Evolutionary conservation across 2,888 invertebrate genomes (phyloP), one percentile per base, ranked within the genome.

Genomic region (Incurvaria masculella): DNA sequence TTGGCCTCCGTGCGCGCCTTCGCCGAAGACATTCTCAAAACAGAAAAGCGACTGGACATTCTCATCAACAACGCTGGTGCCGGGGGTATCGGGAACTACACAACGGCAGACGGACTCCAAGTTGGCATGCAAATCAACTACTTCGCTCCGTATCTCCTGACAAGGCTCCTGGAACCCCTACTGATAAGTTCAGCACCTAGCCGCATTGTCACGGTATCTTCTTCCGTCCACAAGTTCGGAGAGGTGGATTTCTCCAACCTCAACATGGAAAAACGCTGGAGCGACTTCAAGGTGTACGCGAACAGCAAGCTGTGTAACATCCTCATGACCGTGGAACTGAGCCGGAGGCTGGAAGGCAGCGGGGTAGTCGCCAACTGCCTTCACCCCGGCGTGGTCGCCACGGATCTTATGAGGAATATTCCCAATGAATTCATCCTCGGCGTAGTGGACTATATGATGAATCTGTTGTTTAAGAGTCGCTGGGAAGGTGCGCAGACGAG

Each of bases 41-140:
- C 66, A 1, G 81, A 81, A 59, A 64, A 66, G 51, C 68, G 71
- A 20, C 63, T 85, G 44, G 80, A 84, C 57, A 75, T 83, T 16
- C 69, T 85, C 47, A 71, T 85, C 56, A 83, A 83, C 63, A 85
- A 84, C 61, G 84, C 84, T 4, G 84, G 82, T 10, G 69, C 78
- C 11, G 74, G 69, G 19, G 76, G 74, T 10, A 62, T 72, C 42
- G 72, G 74, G 16, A 72, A 74, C 57, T 66, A 69, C 53, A 79
- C 72, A 56, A 85, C 87, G 2, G 74, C 81, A 56, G 87, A 89
- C 58, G 86, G 86, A 3, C 69, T 88, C 49, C 86, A 88, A 56
- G 62, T 78, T n/a, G 83, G 82, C 49, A 84, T 87, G 81, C 87
- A 87, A 60, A 81, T 85, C 44, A 89, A 90, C 63, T 84, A 86